Conservation (phyloP, 2,113 vertebrate genomes). For the Calidris pygmaea region DNA sequence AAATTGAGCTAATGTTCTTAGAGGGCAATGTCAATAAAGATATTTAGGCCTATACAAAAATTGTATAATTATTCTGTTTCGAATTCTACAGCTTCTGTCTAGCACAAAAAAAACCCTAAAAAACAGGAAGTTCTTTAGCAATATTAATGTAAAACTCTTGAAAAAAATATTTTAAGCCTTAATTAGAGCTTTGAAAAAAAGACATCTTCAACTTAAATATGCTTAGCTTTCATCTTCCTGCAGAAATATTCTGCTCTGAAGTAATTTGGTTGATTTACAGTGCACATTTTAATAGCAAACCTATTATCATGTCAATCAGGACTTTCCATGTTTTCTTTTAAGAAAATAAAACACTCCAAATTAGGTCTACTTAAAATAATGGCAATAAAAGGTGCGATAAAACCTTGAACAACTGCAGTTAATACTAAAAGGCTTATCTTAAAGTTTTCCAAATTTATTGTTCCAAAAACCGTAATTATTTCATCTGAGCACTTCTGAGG, state of each 20-base stretch:
- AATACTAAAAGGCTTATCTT: neutral
- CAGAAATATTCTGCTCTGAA: neutral
- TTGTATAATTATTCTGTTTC: neutral
- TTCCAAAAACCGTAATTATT: neutral
- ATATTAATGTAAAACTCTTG: neutral
- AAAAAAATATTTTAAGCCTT: conserved; percentile 29
- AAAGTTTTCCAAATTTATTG: neutral
- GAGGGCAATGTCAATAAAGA: neutral
- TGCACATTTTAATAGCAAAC: neutral
- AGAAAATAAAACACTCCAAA: neutral
- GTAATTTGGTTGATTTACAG: conserved; percentile 22
- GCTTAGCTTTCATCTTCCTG: conserved; percentile 43
- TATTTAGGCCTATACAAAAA: neutral
- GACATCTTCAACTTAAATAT: conserved; percentile 22
- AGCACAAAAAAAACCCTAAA: neutral
- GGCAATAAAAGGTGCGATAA: neutral
- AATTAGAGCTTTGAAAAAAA: conserved; percentile 55
- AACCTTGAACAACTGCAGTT: neutral
- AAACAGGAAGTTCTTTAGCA: neutral
- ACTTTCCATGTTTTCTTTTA: conserved; percentile 6
- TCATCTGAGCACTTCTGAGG: neutral
- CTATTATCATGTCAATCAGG: conserved; percentile 30
- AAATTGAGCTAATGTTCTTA: neutral
- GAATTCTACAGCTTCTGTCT: neutral
- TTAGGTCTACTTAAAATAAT: conserved; percentile 4